A percentile compares a stretch with the other conserved stretches of the same genome.
These are phyloP conservation scores for Lasioglossum villosulum DNA, from an alignment of 2,888 invertebrate genomes.

Conservation along the genomic window DNA sequence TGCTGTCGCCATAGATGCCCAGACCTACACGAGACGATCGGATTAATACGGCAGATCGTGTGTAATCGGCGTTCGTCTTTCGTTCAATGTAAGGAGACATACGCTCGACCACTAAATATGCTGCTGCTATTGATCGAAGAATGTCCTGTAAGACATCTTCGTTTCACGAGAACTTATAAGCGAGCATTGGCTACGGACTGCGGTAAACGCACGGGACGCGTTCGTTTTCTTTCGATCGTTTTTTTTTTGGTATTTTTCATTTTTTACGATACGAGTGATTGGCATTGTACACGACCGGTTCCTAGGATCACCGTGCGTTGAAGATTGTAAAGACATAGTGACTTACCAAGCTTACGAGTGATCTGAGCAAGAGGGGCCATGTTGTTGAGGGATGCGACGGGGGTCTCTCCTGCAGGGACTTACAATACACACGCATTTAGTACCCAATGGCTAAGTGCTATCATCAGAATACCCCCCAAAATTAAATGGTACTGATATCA, in stretches of 20 bases:
- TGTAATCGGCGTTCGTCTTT: not conserved
- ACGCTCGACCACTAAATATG: slow-evolving; percentile 66
- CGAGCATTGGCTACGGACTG: slow-evolving; percentile 57
- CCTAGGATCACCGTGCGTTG: slow-evolving; percentile 76
- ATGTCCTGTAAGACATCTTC: slow-evolving; percentile 66
- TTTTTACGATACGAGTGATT: slow-evolving; percentile 43
- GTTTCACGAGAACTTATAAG: slow-evolving; percentile 60
- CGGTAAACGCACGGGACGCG: slow-evolving; percentile 51
- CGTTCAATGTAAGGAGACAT: slow-evolving; percentile 56
- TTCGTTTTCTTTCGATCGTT: slow-evolving; percentile 17
- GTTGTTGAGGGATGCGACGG: slow-evolving; percentile 91
- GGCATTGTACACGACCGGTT: slow-evolving; percentile 64
- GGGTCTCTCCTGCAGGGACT: slow-evolving; percentile 85
- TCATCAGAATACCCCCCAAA: slow-evolving; percentile 71
- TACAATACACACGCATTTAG: slow-evolving; percentile 83
- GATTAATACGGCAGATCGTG: slow-evolving; percentile 50
- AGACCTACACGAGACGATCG: slow-evolving; percentile 88
- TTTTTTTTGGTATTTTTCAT: not conserved
- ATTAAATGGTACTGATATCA: slow-evolving; percentile 68
- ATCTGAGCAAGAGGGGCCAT: slow-evolving; percentile 95
- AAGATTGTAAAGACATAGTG: slow-evolving; percentile 66
- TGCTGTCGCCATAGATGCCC: slow-evolving; percentile 93
- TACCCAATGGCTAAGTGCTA: slow-evolving; percentile 66
- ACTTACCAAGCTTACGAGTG: slow-evolving; percentile 96
- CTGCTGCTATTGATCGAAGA: slow-evolving; percentile 63